Percentiles rank a stretch among this genome's conserved stretches.
These are phyloP conservation scores for Camelus dromedarius DNA, from an alignment of 2,113 vertebrate species.

Conservation along the genomic window DNA sequence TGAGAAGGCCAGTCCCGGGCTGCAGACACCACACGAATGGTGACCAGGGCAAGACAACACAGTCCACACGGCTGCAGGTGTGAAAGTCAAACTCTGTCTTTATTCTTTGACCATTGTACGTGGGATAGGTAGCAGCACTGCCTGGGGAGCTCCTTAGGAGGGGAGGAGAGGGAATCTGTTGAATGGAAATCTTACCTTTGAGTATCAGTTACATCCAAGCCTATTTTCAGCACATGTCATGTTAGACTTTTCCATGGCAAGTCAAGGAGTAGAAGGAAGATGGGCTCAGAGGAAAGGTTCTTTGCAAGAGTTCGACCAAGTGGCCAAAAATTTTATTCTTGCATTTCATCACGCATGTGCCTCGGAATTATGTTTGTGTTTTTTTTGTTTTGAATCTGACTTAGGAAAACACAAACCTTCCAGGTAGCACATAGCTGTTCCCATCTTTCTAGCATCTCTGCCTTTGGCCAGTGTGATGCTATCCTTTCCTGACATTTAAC, in stretches of 20 bases:
- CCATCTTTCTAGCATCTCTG: slow-evolving; percentile 50
- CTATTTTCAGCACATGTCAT: slow-evolving; percentile 57
- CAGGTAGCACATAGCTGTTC: slow-evolving; percentile 31
- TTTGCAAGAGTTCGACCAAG: slow-evolving; percentile 49
- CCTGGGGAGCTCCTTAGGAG: slow-evolving; percentile 55
- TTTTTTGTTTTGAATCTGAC: slow-evolving; percentile 62
- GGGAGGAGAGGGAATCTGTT: slow-evolving; percentile 42
- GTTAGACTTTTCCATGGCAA: slow-evolving; percentile 23
- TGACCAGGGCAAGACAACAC: not conserved
- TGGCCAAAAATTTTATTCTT: slow-evolving; percentile 54
- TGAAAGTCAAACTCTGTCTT: slow-evolving; percentile 59
- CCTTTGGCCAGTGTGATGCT: not conserved
- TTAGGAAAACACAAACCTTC: slow-evolving; percentile 67
- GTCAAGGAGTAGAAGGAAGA: slow-evolving; percentile 20
- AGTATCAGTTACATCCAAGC: slow-evolving; percentile 45
- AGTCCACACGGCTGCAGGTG: slow-evolving; percentile 37
- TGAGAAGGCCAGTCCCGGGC: slow-evolving; percentile 34
- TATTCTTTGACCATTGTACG: slow-evolving; percentile 59
- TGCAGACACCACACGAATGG: not conserved
- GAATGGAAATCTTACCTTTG: slow-evolving; percentile 65
- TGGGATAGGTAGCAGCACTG: slow-evolving; percentile 71
- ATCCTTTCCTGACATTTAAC: slow-evolving; percentile 7
- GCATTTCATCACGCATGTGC: slow-evolving; percentile 39
- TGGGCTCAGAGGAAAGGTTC: slow-evolving; percentile 20
- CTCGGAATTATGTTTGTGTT: slow-evolving; percentile 48